Percentiles rank a stretch among this genome's conserved stretches.
Evolutionary conservation across 2,888 invertebrate genomes (phyloP).

Genomic region (Luperina nickerlii): DNA sequence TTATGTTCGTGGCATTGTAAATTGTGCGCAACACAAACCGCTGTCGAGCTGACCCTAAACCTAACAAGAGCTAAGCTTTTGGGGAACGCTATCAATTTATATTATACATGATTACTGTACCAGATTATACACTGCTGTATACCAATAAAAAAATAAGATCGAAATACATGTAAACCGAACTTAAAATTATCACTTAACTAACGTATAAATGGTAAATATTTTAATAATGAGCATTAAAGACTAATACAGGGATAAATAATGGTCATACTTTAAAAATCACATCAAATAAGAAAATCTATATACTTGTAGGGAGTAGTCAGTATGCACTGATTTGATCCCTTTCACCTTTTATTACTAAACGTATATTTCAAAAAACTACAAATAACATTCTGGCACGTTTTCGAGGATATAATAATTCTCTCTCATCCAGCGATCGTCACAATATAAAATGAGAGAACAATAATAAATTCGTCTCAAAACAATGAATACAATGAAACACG

Average conservation of each 20-base stretch:
- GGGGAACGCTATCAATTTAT: slow-evolving; percentile 73
- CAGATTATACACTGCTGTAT: slow-evolving; percentile 76
- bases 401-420: slow-evolving; percentile 79
- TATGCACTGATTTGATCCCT: slow-evolving; percentile 80
- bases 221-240: slow-evolving; percentile 88
- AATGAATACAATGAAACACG: slow-evolving; percentile 77
- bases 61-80: slow-evolving; percentile 79
- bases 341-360: slow-evolving; percentile 77
- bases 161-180: slow-evolving; percentile 80
- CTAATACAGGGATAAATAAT: slow-evolving; percentile 88
- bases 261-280: slow-evolving; percentile 85
- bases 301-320: slow-evolving; percentile 72
- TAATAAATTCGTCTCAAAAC: slow-evolving; percentile 85
- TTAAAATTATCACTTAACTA: slow-evolving; percentile 85
- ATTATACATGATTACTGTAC: slow-evolving; percentile 78
- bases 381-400: slow-evolving; percentile 89
- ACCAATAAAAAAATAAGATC: slow-evolving; percentile 76
- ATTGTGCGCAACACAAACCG: slow-evolving; percentile 85
- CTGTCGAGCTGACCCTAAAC: slow-evolving; percentile 69
- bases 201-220: slow-evolving; percentile 88
- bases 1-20: slow-evolving; percentile 69
- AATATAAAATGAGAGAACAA: slow-evolving; percentile 73
- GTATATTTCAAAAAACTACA: slow-evolving; percentile 84
- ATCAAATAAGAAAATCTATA: slow-evolving; percentile 79
- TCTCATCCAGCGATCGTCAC: slow-evolving; percentile 79